Evolutionary conservation across 2,888 invertebrate genomes (phyloP).

Genomic region (Dysmachus trigonus): DNA sequence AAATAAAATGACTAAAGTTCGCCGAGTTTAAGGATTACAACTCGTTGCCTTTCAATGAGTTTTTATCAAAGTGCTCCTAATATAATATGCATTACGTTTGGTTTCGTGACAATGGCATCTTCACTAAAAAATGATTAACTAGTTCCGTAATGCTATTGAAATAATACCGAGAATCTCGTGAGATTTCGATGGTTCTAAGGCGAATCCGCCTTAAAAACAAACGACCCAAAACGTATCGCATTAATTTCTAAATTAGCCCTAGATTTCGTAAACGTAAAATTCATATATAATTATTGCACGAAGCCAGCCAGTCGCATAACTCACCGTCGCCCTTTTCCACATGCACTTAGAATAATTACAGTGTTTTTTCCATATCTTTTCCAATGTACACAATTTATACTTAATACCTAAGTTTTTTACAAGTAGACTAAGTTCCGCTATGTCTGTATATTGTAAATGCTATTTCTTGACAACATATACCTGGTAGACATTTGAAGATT

Average conservation of each 20-base stretch:
- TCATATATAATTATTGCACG: conserved; percentile 24
- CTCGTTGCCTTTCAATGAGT: neutral
- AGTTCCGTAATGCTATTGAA: neutral
- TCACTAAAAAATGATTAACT: neutral
- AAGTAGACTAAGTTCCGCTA: neutral
- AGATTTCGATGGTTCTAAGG: neutral
- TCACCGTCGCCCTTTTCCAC: neutral
- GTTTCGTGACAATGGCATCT: neutral
- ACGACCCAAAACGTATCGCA: neutral
- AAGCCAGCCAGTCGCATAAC: conserved; percentile 23
- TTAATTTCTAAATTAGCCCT: neutral
- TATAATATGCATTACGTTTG: neutral
- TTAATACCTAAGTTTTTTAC: neutral
- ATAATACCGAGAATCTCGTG: neutral
- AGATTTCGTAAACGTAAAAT: neutral
- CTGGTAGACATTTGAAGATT: conserved; percentile 6
- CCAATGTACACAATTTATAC: neutral
- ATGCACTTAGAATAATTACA: neutral
- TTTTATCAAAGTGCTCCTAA: neutral
- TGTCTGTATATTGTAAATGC: neutral
- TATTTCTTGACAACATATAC: conserved; percentile 15
- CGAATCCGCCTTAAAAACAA: neutral
- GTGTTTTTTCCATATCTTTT: neutral
- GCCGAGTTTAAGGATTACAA: neutral
- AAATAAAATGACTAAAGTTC: too few species aligned